Evolutionary conservation across 2,888 invertebrate genomes (phyloP).

Genomic region (Balanococcus diminutus): DNA sequence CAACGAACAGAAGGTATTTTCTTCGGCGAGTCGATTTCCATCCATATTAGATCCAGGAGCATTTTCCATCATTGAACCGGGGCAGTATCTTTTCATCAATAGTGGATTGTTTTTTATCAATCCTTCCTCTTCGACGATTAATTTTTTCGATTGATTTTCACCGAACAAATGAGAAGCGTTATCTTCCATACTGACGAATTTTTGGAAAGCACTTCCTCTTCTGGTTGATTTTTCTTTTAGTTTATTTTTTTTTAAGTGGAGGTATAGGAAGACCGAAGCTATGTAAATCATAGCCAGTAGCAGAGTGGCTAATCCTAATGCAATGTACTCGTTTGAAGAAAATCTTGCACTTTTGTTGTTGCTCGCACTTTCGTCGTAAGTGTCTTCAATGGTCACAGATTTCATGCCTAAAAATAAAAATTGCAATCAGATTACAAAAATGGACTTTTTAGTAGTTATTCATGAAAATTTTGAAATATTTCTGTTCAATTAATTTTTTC

Average conservation of each 20-base stretch:
- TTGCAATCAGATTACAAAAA: neutral
- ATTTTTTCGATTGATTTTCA: conserved; percentile 47
- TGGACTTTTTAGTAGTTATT: too few species aligned
- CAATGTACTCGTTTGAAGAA: conserved; percentile 77
- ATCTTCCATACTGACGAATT: conserved; percentile 47
- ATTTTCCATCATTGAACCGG: neutral
- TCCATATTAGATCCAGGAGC: neutral
- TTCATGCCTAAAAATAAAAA: neutral
- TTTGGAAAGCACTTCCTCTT: conserved; percentile 58
- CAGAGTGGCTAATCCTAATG: conserved; percentile 81
- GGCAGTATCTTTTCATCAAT: conserved; percentile 63
- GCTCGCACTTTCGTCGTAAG: neutral
- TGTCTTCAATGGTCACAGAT: neutral
- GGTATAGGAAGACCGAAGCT: conserved; percentile 81
- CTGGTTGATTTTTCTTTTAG: conserved; percentile 57
- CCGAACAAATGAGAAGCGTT: conserved; percentile 37
- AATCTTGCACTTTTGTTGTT: conserved; percentile 61
- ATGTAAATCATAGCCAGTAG: conserved; percentile 87
- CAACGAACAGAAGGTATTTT: conserved; percentile 10
- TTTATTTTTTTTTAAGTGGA: conserved; percentile 66
- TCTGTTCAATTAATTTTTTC: too few species aligned
- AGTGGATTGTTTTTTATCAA: conserved; percentile 80
- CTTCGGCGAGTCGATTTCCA: neutral
- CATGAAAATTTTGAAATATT: too few species aligned
- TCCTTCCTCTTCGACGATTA: conserved; percentile 64